These are phyloP conservation scores for Sigmodon hispidus DNA, from an alignment of 2,113 vertebrate genomes.

Conservation along the genomic window DNA sequence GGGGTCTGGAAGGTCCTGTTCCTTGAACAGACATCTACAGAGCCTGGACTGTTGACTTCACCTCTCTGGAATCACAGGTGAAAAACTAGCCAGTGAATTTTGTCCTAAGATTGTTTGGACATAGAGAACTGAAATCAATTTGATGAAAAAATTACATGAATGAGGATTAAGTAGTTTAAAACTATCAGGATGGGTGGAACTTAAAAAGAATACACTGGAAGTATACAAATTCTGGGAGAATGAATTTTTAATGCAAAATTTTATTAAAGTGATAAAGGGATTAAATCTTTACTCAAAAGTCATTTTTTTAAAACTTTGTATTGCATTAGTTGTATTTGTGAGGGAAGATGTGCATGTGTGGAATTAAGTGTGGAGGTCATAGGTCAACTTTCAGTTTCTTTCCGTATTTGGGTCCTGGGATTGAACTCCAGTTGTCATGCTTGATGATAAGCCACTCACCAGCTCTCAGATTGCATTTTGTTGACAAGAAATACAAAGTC, in stretches of 20 bases:
- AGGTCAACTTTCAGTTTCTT: neutral
- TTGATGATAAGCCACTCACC: neutral
- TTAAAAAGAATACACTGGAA: neutral
- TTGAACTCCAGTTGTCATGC: neutral
- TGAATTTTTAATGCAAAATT: neutral
- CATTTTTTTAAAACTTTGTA: neutral
- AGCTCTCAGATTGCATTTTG: neutral
- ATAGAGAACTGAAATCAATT: neutral
- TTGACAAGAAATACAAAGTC: neutral
- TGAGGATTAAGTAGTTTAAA: neutral
- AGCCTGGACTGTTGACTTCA: neutral
- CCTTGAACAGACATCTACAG: neutral
- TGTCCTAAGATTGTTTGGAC: neutral
- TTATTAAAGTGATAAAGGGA: neutral
- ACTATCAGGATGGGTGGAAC: neutral
- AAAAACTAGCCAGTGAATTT: neutral
- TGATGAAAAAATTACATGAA: conserved; percentile 35
- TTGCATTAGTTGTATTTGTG: neutral
- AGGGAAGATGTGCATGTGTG: neutral
- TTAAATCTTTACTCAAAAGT: neutral
- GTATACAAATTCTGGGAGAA: neutral
- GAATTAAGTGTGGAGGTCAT: neutral
- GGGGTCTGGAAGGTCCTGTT: neutral
- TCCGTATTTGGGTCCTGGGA: neutral
- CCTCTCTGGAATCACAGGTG: neutral